A percentile compares a stretch with the other conserved stretches of the same genome.
These are phyloP conservation scores for Gobio occitaniae DNA, from an alignment of 2,797 vertebrate genomes.

Conservation along the genomic window DNA sequence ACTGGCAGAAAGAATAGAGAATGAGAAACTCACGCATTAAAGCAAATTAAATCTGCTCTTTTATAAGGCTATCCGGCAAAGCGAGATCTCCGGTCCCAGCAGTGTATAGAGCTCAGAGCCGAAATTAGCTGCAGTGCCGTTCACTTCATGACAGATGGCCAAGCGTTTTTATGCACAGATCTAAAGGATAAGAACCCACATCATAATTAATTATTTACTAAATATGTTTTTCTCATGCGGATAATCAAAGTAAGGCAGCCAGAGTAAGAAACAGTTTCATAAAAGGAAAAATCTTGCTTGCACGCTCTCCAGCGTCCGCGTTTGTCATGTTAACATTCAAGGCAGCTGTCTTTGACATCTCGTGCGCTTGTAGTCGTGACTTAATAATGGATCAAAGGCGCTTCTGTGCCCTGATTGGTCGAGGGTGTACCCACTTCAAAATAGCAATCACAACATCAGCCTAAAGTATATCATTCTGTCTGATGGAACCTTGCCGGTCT, in stretches of 20 bases:
- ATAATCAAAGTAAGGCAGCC: conserved; percentile 26
- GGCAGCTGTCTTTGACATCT: conserved; percentile 33
- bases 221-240: conserved; percentile 30
- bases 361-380: neutral
- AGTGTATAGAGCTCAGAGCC: neutral
- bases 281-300: conserved; percentile 19
- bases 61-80: conserved; percentile 24
- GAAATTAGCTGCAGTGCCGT: conserved; percentile 20
- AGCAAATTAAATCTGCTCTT: conserved; percentile 40
- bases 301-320: neutral
- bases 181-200: conserved; percentile 41
- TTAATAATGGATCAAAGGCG: conserved; percentile 37
- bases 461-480: conserved; percentile 1
- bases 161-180: conserved; percentile 39
- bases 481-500: conserved; percentile 26
- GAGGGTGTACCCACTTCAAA: conserved; percentile 28
- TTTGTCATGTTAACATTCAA: conserved; percentile 22
- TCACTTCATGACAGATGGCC: conserved; percentile 44
- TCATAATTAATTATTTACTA: conserved; percentile 49
- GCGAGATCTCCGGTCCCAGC: neutral
- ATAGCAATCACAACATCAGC: conserved; percentile 35
- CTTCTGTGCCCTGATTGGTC: conserved; percentile 31
- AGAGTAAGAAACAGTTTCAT: conserved; percentile 12
- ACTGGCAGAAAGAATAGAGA: neutral
- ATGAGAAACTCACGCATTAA: neutral